phyloP scores from a whole-genome alignment of 2,113 vertebrate species.

The Butorides virescens region DNA sequence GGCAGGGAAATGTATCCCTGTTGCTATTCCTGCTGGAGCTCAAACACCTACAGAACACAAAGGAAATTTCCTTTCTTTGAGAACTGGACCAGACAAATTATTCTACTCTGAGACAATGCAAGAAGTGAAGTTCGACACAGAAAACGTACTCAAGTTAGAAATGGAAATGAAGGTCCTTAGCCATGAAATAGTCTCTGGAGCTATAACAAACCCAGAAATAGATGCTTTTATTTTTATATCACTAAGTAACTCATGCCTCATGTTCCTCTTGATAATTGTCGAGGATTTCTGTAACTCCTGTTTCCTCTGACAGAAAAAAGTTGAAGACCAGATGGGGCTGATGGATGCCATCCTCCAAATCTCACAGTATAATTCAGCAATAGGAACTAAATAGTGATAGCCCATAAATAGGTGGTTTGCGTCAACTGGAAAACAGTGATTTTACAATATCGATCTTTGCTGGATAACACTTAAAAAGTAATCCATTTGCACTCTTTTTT shows the following conservation, averaged over 20 bases:
- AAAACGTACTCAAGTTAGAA: conserved; percentile 33
- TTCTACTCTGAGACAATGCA: not conserved
- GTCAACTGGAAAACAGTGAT: not conserved
- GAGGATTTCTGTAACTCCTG: not conserved
- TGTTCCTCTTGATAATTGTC: not conserved
- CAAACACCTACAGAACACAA: not conserved
- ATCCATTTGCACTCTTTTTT: not conserved
- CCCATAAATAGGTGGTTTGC: not conserved
- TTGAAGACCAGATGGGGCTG: not conserved
- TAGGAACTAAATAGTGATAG: not conserved
- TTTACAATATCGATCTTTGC: not conserved
- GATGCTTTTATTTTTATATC: conserved; percentile 62
- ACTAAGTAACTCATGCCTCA: not conserved
- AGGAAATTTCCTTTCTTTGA: not conserved
- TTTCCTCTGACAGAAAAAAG: not conserved
- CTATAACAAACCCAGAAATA: conserved; percentile 47
- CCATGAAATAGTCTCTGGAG: conserved; percentile 15
- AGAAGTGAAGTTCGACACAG: conserved; percentile 2
- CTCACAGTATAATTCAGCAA: not conserved
- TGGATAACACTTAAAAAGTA: not conserved
- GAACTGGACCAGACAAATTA: not conserved
- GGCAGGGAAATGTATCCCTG: not conserved
- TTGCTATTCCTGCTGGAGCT: not conserved
- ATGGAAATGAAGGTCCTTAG: conserved; percentile 28
- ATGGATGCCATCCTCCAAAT: not conserved